Conservation (phyloP, 1,140 invertebrate genomes). For the Whitmania pigra region DNA sequence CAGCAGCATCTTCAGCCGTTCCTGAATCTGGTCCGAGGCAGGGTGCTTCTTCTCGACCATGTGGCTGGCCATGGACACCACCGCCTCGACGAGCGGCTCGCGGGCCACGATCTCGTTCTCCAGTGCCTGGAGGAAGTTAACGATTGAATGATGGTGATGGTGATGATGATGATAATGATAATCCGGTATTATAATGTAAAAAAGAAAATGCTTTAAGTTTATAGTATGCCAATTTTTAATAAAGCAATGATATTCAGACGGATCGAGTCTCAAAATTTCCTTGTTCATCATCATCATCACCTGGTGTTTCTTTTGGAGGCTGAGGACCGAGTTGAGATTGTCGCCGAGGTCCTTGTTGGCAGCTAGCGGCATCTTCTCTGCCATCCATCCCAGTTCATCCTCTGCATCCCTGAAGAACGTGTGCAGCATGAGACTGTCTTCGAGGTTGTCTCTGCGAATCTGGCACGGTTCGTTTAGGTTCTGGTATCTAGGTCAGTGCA, state of each 20-base stretch:
- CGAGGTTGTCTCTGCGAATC: slow-evolving; percentile 51
- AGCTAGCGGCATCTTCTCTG: slow-evolving; percentile 93
- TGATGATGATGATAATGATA: background rate
- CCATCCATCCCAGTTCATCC: slow-evolving; percentile 95
- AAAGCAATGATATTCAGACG: no score
- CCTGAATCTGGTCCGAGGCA: slow-evolving; percentile 74
- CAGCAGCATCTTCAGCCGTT: slow-evolving; percentile 62
- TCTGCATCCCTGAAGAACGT: slow-evolving; percentile 93
- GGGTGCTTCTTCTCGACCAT: slow-evolving; percentile 86
- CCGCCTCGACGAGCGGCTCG: slow-evolving; percentile 75
- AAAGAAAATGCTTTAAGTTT: no score
- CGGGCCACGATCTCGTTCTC: slow-evolving; percentile 82
- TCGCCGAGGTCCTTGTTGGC: slow-evolving; percentile 80
- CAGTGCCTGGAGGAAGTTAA: slow-evolving; percentile 29
- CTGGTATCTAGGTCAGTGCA: slow-evolving; percentile 50
- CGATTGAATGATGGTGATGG: no score
- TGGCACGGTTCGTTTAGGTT: slow-evolving; percentile 49
- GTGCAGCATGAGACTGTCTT: slow-evolving; percentile 84
- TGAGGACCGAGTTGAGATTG: slow-evolving; percentile 92
- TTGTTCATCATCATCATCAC: slow-evolving; percentile 58
- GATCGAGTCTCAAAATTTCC: background rate
- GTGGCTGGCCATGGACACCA: slow-evolving; percentile 69
- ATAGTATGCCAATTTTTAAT: no score
- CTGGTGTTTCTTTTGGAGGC: slow-evolving; percentile 96
- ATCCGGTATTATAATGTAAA: no score